phyloP scores from a whole-genome alignment of 2,797 vertebrate species.

The Furcifer pardalis region DNA sequence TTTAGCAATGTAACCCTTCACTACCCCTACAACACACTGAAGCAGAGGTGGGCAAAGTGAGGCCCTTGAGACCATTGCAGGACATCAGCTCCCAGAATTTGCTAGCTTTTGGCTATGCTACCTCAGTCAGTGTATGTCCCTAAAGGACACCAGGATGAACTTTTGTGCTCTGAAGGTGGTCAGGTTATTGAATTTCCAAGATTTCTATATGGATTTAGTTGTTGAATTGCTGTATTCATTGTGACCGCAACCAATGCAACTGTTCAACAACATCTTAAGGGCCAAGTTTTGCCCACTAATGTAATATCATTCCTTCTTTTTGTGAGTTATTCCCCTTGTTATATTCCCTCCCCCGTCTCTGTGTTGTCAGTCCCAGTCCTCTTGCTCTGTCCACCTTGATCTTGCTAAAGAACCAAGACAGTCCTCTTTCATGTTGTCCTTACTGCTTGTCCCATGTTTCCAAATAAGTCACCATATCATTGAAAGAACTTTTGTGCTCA shows the following conservation, averaged over 20 bases:
- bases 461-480: not conserved
- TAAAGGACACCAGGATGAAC: no score
- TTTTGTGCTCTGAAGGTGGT: no score
- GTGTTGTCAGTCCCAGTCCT: not conserved
- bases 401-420: not conserved
- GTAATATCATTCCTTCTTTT: not conserved
- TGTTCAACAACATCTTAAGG: no score
- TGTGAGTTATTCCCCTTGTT: not conserved
- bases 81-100: no score
- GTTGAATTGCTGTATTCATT: no score
- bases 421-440: not conserved
- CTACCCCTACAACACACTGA: not conserved
- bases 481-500: conserved; percentile 16
- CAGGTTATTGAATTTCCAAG: not conserved
- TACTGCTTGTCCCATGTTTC: not conserved
- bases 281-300: no score
- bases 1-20: not conserved
- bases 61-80: no score
- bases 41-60: no score
- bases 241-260: no score
- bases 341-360: not conserved
- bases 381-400: not conserved
- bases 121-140: no score
- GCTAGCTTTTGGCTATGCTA: no score
- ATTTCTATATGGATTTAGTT: not conserved